These are phyloP conservation scores for Ctenochaetus hawaiiensis DNA, from an alignment of 2,797 vertebrate species.

Conservation along the genomic window DNA sequence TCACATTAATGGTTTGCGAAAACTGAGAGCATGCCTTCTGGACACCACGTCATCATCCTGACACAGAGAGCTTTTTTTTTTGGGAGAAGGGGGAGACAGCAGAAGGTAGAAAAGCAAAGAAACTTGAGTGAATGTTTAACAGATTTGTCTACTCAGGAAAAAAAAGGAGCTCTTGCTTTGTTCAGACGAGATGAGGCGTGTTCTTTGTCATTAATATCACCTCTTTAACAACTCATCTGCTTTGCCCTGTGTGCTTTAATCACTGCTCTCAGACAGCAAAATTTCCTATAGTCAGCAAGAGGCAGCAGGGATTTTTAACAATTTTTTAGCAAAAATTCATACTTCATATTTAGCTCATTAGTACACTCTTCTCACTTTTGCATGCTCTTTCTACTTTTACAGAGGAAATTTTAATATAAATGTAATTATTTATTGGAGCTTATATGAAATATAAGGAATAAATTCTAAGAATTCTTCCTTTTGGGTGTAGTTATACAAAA, in stretches of 20 bases:
- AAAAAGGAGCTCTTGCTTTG: slow-evolving; percentile 12
- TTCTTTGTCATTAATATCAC: slow-evolving; percentile 3
- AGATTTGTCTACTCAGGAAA: slow-evolving; percentile 36
- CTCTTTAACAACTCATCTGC: slow-evolving; percentile 33
- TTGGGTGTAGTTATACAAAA: background rate
- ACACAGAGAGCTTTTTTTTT: slow-evolving; percentile 53
- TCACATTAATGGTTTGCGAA: slow-evolving; percentile 83
- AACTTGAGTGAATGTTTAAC: slow-evolving; percentile 68
- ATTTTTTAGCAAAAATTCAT: background rate
- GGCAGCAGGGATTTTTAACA: slow-evolving; percentile 1
- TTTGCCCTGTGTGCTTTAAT: slow-evolving; percentile 4
- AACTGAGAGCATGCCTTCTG: slow-evolving; percentile 72
- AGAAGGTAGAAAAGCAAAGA: slow-evolving; percentile 43
- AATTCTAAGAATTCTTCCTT: background rate
- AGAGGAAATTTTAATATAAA: background rate
- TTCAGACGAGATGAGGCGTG: slow-evolving; percentile 28
- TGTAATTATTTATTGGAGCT: background rate
- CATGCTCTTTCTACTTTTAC: background rate
- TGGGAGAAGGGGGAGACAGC: slow-evolving; percentile 27
- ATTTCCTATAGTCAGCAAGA: background rate
- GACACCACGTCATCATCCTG: slow-evolving; percentile 77
- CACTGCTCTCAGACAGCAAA: background rate
- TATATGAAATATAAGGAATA: background rate
- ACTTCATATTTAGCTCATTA: background rate
- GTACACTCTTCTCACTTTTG: background rate